These are phyloP conservation scores for Hanleya hanleyi DNA, from an alignment of 2,888 invertebrate genomes.

Conservation along the genomic window DNA sequence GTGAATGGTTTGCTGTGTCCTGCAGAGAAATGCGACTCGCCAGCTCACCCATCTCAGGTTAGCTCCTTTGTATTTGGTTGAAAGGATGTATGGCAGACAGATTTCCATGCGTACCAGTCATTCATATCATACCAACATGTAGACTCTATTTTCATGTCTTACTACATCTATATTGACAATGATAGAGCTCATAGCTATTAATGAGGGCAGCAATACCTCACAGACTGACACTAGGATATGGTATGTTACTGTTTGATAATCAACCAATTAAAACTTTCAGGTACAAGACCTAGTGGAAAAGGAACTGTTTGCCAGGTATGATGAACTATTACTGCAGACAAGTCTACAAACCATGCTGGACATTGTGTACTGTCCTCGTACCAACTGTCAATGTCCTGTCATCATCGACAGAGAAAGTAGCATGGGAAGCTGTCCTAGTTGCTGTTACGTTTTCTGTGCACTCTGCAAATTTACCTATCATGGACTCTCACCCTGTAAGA, in stretches of 20 bases:
- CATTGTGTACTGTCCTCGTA: conserved; percentile 78
- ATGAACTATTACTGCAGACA: conserved; percentile 76
- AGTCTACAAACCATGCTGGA: conserved; percentile 79
- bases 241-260: no score
- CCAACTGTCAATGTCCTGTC: conserved; percentile 78
- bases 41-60: conserved; percentile 77
- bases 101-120: no score
- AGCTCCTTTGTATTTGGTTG: conserved; percentile 1
- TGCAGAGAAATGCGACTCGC: conserved; percentile 76
- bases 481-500: conserved; percentile 78
- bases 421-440: conserved; percentile 76
- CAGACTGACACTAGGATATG: no score
- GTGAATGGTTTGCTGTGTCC: conserved; percentile 75
- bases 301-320: conserved; percentile 77
- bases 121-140: no score
- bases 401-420: conserved; percentile 75
- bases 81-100: no score
- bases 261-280: no score
- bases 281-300: conserved; percentile 76
- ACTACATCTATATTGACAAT: not conserved
- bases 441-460: conserved; percentile 79
- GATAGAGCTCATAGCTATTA: no score
- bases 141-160: no score
- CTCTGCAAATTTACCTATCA: conserved; percentile 79
- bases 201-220: no score